These are phyloP conservation scores for Dinomys branickii DNA, from an alignment of 2,113 vertebrate genomes.

Conservation along the genomic window DNA sequence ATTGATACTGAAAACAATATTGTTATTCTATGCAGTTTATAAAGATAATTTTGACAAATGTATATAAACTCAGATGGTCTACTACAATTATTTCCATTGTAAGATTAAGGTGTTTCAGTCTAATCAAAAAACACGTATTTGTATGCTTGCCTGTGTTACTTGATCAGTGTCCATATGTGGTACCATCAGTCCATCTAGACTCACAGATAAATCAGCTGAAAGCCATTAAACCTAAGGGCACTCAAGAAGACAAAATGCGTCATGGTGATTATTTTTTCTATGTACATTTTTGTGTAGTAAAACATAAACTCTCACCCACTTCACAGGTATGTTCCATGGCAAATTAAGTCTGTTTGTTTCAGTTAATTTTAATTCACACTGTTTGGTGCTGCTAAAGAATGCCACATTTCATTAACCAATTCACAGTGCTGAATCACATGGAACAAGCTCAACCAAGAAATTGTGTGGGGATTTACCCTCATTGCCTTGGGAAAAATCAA, in stretches of 20 bases:
- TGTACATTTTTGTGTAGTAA: background rate
- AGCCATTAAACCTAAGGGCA: background rate
- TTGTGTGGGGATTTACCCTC: slow-evolving; percentile 62
- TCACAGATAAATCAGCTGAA: background rate
- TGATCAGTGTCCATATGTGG: background rate
- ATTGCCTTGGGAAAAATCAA: slow-evolving; percentile 72
- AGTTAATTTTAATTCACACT: background rate
- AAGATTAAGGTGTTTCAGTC: background rate
- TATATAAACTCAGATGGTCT: background rate
- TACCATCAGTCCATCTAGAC: background rate
- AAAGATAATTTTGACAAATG: background rate
- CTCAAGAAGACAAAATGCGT: background rate
- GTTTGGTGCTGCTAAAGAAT: background rate
- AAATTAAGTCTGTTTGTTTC: slow-evolving; percentile 58
- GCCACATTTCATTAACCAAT: slow-evolving; percentile 41
- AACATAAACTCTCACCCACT: background rate
- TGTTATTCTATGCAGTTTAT: background rate
- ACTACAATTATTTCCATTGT: background rate
- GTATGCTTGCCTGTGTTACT: background rate
- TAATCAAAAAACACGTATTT: background rate
- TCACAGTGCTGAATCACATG: slow-evolving; percentile 50
- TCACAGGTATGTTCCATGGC: background rate
- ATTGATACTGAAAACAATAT: background rate
- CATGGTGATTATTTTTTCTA: background rate
- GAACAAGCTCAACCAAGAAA: slow-evolving; percentile 54